phyloP scores from a whole-genome alignment of 2,113 vertebrate species.

The Seriola rivoliana region DNA sequence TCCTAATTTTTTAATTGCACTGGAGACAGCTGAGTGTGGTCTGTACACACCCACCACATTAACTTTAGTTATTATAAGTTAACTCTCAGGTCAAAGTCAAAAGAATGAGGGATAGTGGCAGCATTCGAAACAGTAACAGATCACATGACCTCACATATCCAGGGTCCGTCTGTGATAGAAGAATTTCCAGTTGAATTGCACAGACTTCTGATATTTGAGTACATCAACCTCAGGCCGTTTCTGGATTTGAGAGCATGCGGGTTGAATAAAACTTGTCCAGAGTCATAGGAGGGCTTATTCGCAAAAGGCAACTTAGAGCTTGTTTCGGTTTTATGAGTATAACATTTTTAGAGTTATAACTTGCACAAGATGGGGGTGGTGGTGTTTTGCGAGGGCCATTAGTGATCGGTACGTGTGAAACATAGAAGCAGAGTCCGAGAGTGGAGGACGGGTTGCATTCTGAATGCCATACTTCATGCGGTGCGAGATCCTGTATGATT shows the following conservation, averaged over 20 bases:
- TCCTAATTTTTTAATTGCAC: no score
- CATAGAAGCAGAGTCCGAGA: background rate
- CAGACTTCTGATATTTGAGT: background rate
- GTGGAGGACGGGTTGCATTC: background rate
- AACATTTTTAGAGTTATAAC: no score
- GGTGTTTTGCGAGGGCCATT: no score
- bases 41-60: background rate
- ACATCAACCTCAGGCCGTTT: background rate
- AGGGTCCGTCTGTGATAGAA: background rate
- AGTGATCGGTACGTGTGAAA: background rate
- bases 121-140: background rate
- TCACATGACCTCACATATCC: no score
- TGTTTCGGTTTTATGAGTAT: conserved; percentile 9
- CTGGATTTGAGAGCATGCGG: background rate
- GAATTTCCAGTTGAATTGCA: no score
- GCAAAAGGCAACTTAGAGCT: background rate
- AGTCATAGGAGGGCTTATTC: conserved; percentile 4
- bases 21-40: background rate
- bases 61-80: background rate
- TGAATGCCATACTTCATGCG: no score
- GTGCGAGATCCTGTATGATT: no score
- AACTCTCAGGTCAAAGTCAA: no score
- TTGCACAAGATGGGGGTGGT: no score
- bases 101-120: background rate
- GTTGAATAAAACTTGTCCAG: background rate